phyloP scores from a whole-genome alignment of 2,888 invertebrate genomes.

The Tillus elongatus region DNA sequence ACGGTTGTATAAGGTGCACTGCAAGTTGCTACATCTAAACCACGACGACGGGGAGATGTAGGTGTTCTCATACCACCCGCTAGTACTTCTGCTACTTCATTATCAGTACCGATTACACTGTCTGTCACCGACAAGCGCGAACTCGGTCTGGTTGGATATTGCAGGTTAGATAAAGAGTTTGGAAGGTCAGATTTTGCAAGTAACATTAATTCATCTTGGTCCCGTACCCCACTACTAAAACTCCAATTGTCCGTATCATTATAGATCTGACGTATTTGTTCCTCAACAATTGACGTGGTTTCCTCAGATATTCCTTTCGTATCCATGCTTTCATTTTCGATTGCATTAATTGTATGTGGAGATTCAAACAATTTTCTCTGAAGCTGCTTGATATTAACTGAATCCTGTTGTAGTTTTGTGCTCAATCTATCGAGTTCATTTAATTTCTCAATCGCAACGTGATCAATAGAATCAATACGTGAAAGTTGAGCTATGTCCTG shows the following conservation, averaged over 20 bases:
- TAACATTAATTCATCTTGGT: conserved; percentile 51
- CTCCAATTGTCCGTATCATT: conserved; percentile 57
- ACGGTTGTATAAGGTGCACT: conserved; percentile 57
- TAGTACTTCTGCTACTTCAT: conserved; percentile 53
- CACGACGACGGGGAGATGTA: conserved; percentile 51
- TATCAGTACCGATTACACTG: conserved; percentile 52
- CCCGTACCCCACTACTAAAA: conserved; percentile 56
- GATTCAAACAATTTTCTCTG: conserved; percentile 62
- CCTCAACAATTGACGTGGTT: conserved; percentile 57
- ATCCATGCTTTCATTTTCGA: conserved; percentile 47
- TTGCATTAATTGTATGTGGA: conserved; percentile 43
- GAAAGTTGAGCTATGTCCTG: conserved; percentile 69
- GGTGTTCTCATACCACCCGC: conserved; percentile 44
- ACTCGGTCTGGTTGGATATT: conserved; percentile 37
- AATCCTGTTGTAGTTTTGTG: conserved; percentile 68
- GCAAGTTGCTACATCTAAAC: conserved; percentile 47
- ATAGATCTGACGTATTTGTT: conserved; percentile 60
- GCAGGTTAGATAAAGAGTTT: conserved; percentile 38
- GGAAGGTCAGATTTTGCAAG: conserved; percentile 42
- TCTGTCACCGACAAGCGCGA: conserved; percentile 56
- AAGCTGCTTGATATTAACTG: conserved; percentile 66
- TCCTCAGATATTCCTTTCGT: conserved; percentile 53
- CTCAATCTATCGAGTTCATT: conserved; percentile 70
- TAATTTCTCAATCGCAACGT: conserved; percentile 68
- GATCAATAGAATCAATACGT: conserved; percentile 66